Evolutionary conservation across 2,797 vertebrate genomes (phyloP), one percentile per base, ranked within the genome.

Genomic region (Hippocampus kuda): DNA sequence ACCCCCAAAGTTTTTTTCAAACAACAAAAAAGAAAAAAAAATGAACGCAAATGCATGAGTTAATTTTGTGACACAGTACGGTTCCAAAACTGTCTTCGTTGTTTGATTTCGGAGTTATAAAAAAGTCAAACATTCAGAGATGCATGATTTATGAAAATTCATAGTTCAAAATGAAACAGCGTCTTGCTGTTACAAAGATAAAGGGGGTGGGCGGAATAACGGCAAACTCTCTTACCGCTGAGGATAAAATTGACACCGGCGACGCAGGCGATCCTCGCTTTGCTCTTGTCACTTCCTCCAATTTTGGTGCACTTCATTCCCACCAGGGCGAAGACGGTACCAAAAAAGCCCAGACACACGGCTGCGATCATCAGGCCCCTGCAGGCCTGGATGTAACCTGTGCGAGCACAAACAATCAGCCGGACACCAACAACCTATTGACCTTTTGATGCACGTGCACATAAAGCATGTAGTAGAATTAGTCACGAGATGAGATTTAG

Each of bases 251-350:
- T 77, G 20, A 93, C 78, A 74, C 96, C 96, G 51, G 93, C 92
- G 70, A 95, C 86, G 78, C 92, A 94, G 61, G 94, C 90, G 41
- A 95, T 92, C 84, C 86, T 93, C 34, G 94, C 92, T 90, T 98
- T 99, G 80, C 83, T 92, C 82, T 89, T 88, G 75, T 98, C 93
- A 0, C 89, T 91, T 72, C 96, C 96, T 84, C 97, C 96, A 0
- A 99, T 90, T 87, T 94, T 98, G 66, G 96, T 98, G 78, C 97
- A 99, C 81, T 95, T 98, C 97, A 99, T 98, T 67, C 97, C 96
- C 77, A 98, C 77, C 51, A 98, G 91, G 27, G 94, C 91, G 74
- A 93, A 91, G 69, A 92, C 54, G 0, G 92, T 88, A 20, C 93
- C 96, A 0, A 98, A 95, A 79, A 97, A 98, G 1, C 97, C 97